Conservation (phyloP, 2,113 vertebrate species). For the Eurystomus gularis region DNA sequence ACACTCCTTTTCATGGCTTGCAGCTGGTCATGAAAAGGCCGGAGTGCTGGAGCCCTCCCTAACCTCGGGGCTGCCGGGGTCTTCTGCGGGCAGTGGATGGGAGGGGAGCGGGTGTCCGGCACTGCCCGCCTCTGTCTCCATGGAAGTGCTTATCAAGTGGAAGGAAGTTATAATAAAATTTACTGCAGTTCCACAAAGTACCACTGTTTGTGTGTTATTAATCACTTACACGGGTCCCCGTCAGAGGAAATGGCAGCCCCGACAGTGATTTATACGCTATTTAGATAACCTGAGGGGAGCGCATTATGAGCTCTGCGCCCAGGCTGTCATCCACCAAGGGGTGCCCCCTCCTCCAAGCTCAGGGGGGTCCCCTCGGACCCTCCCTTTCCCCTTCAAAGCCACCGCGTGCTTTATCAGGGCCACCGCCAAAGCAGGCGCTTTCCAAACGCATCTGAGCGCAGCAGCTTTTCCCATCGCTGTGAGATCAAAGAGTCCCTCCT, state of each 20-base stretch:
- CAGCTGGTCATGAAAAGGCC: conserved; percentile 15
- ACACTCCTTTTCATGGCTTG: background rate
- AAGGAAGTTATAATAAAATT: conserved; percentile 48
- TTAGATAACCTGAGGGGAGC: conserved; percentile 32
- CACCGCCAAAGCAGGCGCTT: background rate
- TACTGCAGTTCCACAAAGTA: background rate
- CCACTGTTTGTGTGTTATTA: background rate
- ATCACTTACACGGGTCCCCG: background rate
- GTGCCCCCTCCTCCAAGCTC: background rate
- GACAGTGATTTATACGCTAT: conserved; percentile 21
- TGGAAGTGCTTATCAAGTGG: conserved; percentile 30
- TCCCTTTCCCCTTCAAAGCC: conserved; percentile 23
- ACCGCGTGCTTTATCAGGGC: background rate
- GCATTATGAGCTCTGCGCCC: background rate
- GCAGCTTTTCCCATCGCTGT: background rate
- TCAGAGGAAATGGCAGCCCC: conserved; percentile 4
- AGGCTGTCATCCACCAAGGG: background rate
- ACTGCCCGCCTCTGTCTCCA: background rate
- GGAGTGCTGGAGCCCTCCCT: background rate
- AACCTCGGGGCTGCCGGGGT: background rate
- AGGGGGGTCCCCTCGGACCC: background rate
- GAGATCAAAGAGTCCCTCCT: conserved; percentile 38
- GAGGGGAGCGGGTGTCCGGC: background rate
- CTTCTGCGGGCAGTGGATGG: background rate
- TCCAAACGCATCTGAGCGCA: background rate